These are phyloP conservation scores for Pedicia rivosa DNA, from an alignment of 2,888 invertebrate species.

Conservation along the genomic window DNA sequence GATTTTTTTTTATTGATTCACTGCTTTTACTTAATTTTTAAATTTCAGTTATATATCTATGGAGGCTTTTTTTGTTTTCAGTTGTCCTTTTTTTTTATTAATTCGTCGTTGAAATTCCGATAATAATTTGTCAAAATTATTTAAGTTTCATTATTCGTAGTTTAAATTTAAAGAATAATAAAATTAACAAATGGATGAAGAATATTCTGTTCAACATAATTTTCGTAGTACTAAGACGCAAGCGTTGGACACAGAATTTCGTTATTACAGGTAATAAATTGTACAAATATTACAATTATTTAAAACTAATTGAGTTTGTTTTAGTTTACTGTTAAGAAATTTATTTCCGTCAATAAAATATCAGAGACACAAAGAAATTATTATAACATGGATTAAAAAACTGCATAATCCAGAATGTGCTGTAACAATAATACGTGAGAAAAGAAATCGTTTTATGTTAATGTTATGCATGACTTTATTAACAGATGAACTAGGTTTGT, in stretches of 20 bases:
- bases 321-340: slow-evolving; percentile 11
- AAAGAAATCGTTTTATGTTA: slow-evolving; percentile 14
- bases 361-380: slow-evolving; percentile 7
- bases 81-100: too few species aligned
- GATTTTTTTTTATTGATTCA: background rate
- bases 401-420: slow-evolving; percentile 12
- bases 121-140: background rate
- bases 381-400: slow-evolving; percentile 12
- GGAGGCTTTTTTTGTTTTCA: too few species aligned
- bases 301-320: too few species aligned
- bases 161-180: background rate
- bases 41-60: too few species aligned
- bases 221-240: slow-evolving; percentile 8
- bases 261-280: slow-evolving; percentile 9
- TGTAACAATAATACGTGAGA: slow-evolving; percentile 10
- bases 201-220: background rate
- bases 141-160: background rate
- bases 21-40: too few species aligned
- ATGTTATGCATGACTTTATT: slow-evolving; percentile 13
- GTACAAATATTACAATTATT: background rate
- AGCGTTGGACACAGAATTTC: slow-evolving; percentile 9
- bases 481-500: slow-evolving; percentile 9
- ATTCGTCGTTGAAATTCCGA: too few species aligned
- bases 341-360: slow-evolving; percentile 9
- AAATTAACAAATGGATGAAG: too few species aligned